phyloP scores from a whole-genome alignment of 2,797 vertebrate species.

The Nothura maculosa region DNA sequence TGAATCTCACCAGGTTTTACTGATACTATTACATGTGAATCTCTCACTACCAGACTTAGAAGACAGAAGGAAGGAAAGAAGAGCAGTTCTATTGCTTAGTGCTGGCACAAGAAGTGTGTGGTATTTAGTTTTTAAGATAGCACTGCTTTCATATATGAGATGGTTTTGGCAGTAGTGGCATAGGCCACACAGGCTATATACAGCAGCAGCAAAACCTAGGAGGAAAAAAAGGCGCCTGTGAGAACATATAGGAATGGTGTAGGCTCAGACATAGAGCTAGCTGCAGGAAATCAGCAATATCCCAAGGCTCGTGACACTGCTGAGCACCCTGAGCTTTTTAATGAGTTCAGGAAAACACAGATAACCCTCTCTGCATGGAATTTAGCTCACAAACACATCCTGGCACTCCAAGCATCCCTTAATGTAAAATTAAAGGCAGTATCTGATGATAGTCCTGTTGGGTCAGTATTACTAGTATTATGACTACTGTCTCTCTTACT shows the following conservation, averaged over 20 bases:
- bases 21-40: neutral
- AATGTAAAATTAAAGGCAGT: neutral
- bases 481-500: neutral
- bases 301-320: neutral
- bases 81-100: neutral
- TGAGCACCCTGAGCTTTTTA: neutral
- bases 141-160: neutral
- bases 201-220: neutral
- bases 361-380: neutral
- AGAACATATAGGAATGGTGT: neutral
- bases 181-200: neutral
- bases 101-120: neutral
- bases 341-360: neutral
- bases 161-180: neutral
- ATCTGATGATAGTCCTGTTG: neutral
- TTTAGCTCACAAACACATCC: neutral
- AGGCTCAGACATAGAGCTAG: rapidly evolving
- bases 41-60: neutral
- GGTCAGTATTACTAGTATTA: neutral
- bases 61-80: neutral
- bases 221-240: neutral
- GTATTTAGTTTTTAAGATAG: neutral
- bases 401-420: neutral
- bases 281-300: neutral
- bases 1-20: neutral